phyloP scores from a whole-genome alignment of 1,140 invertebrate species.

The Whitmania pigra region DNA sequence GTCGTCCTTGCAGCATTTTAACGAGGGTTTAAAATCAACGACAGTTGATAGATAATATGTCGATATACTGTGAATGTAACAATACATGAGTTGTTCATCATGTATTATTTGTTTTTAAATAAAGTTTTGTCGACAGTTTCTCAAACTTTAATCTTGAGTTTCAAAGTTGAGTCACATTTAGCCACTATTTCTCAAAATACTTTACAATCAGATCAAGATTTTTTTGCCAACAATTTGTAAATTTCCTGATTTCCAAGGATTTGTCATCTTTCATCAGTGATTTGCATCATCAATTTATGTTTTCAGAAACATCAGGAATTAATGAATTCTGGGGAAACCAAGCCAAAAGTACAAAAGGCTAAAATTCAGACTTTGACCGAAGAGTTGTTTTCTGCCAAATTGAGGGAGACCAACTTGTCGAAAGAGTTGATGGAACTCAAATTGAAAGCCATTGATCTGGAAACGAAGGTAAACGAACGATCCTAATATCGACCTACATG shows the following conservation, averaged over 20 bases:
- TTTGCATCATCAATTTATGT: neutral
- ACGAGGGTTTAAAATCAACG: neutral
- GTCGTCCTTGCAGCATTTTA: neutral
- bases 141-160: no score
- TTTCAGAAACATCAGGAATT: slow-evolving; percentile 47
- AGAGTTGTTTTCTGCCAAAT: slow-evolving; percentile 88
- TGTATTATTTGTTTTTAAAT: no score
- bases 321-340: slow-evolving; percentile 14
- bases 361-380: slow-evolving; percentile 54
- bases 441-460: slow-evolving; percentile 91
- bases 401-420: slow-evolving; percentile 84
- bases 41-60: no score
- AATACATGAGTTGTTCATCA: no score
- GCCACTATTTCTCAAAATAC: no score
- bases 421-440: slow-evolving; percentile 83
- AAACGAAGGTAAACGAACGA: slow-evolving; percentile 49
- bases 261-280: slow-evolving; percentile 1
- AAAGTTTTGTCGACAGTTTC: no score
- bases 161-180: no score
- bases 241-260: neutral
- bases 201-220: neutral
- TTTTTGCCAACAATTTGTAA: neutral
- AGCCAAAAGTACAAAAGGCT: slow-evolving; percentile 61
- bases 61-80: neutral
- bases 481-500: no score